These are phyloP conservation scores for Drosophila truncata DNA, from an alignment of 1,140 invertebrate genomes.

Conservation along the genomic window DNA sequence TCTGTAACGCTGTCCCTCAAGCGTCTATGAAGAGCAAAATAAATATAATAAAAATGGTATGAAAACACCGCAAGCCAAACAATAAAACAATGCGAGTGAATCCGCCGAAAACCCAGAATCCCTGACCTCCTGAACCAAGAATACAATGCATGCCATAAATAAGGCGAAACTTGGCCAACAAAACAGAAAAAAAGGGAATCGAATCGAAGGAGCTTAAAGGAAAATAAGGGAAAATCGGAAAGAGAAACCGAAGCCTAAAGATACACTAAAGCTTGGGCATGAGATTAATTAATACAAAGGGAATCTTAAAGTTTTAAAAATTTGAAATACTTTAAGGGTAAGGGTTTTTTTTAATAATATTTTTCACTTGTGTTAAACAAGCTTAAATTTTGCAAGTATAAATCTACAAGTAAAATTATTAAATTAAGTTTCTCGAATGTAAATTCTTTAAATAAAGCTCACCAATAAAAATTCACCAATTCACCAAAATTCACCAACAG, in stretches of 20 bases:
- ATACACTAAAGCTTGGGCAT: not conserved
- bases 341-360: too few relatives aligned
- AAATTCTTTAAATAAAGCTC: not conserved
- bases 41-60: slow-evolving; percentile 68
- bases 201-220: slow-evolving; percentile 1
- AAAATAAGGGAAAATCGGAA: not conserved
- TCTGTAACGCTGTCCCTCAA: too few relatives aligned
- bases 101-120: not conserved
- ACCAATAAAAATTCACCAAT: not conserved
- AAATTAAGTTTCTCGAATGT: not conserved
- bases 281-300: not conserved
- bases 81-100: slow-evolving; percentile 55
- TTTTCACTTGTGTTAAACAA: too few relatives aligned
- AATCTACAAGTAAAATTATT: not conserved
- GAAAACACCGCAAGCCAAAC: slow-evolving; percentile 42
- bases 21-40: slow-evolving; percentile 63
- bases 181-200: slow-evolving; percentile 4
- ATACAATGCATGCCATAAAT: slow-evolving; percentile 57
- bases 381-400: too few relatives aligned
- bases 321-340: too few relatives aligned
- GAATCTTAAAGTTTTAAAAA: too few relatives aligned
- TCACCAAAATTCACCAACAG: not conserved
- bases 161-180: slow-evolving; percentile 16
- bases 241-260: not conserved
- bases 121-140: slow-evolving; percentile 8